Conservation (phyloP, 2,113 vertebrate species). For the Lipotes vexillifer region DNA sequence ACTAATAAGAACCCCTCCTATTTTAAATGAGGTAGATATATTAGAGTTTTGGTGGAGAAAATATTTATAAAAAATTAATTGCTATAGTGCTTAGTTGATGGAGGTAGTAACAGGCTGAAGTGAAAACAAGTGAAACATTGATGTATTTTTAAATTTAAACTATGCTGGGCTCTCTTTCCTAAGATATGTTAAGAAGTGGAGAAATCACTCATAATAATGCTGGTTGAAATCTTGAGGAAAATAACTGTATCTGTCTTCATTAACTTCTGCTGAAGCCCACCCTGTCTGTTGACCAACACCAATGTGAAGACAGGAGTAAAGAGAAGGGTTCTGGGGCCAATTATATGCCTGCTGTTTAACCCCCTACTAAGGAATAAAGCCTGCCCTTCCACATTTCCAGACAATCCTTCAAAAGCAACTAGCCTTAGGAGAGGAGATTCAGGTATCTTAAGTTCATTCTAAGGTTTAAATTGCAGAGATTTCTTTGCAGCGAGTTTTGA, state of each 20-base stretch:
- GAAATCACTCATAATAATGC: background rate
- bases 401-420: background rate
- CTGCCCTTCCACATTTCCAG: background rate
- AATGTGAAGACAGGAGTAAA: background rate
- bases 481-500: slow-evolving; percentile 11
- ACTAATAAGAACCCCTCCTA: background rate
- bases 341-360: background rate
- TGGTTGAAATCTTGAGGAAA: background rate
- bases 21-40: background rate
- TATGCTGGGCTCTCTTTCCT: background rate
- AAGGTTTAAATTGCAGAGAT: background rate
- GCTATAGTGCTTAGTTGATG: background rate
- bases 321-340: background rate
- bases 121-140: background rate
- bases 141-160: background rate
- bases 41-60: background rate
- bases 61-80: slow-evolving; percentile 6
- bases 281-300: background rate
- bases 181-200: background rate
- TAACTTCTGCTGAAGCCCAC: background rate
- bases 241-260: background rate
- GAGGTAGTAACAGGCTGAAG: background rate
- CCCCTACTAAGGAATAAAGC: background rate
- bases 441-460: background rate
- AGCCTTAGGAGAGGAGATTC: background rate